Evolutionary conservation across 1,140 invertebrate genomes (phyloP).

Genomic region (Nasonia giraulti): DNA sequence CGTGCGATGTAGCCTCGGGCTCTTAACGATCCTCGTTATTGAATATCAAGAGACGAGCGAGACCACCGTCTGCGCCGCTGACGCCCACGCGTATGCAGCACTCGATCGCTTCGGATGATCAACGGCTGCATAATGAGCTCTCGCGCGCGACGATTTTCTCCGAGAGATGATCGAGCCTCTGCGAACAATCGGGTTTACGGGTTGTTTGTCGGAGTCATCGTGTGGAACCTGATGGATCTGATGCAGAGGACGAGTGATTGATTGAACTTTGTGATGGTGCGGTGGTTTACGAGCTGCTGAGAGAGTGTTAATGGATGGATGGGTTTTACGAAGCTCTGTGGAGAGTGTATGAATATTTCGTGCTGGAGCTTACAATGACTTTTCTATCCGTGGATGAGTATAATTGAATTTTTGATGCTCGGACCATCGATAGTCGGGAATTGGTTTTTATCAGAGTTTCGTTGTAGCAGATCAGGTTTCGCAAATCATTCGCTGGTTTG

Average conservation of each 20-base stretch:
- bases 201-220: background rate
- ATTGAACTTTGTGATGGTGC: background rate
- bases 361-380: background rate
- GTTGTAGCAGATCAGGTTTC: no score
- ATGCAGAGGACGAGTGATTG: background rate
- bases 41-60: conserved; percentile 64
- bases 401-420: background rate
- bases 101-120: background rate
- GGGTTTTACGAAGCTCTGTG: background rate
- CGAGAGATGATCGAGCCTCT: background rate
- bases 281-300: background rate
- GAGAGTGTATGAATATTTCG: background rate
- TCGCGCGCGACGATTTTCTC: background rate
- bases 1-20: conserved; percentile 49
- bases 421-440: background rate
- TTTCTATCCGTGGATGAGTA: background rate
- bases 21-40: conserved; percentile 71
- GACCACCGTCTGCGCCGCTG: background rate
- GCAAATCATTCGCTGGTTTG: no score
- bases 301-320: background rate
- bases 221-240: background rate
- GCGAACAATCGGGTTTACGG: background rate
- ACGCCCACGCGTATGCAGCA: background rate
- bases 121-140: background rate
- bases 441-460: background rate